Percentiles rank a stretch among this genome's conserved stretches.
Conservation (phyloP, 2,888 invertebrate species). For the Conomelus anceps region DNA sequence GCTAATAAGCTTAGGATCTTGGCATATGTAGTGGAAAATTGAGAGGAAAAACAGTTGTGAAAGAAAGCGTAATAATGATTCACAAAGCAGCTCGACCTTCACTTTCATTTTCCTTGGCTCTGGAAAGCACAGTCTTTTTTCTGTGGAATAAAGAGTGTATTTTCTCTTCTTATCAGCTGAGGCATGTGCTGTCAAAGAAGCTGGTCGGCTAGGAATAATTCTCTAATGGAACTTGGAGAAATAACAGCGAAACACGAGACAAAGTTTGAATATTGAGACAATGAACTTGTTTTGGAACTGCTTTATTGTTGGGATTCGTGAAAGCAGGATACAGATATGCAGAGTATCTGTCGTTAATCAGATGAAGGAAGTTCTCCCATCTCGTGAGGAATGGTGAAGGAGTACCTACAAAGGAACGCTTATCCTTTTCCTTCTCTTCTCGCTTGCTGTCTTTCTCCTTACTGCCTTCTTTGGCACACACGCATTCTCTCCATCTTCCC, state of each 20-base stretch:
- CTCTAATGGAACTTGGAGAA: neutral
- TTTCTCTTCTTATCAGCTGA: neutral
- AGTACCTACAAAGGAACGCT: neutral
- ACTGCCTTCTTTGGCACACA: neutral
- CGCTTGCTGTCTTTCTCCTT: neutral
- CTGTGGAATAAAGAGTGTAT: neutral
- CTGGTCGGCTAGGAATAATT: neutral
- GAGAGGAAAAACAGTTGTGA: neutral
- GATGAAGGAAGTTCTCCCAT: neutral
- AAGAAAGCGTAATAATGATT: neutral
- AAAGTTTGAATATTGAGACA: neutral
- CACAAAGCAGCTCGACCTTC: neutral
- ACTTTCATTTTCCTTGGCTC: neutral
- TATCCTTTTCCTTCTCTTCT: too few relatives aligned
- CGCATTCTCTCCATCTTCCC: neutral
- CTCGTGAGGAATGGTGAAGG: neutral
- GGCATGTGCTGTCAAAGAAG: neutral
- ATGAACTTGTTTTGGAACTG: neutral
- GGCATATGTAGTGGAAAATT: neutral
- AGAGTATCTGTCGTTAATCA: neutral
- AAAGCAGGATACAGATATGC: neutral
- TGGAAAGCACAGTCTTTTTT: neutral
- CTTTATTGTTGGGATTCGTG: neutral
- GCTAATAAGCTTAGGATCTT: too few relatives aligned
- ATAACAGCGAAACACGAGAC: neutral